Percentiles rank a stretch among this genome's conserved stretches.
phyloP scores from a whole-genome alignment of 2,888 invertebrate genomes.

The Idaea straminata region DNA sequence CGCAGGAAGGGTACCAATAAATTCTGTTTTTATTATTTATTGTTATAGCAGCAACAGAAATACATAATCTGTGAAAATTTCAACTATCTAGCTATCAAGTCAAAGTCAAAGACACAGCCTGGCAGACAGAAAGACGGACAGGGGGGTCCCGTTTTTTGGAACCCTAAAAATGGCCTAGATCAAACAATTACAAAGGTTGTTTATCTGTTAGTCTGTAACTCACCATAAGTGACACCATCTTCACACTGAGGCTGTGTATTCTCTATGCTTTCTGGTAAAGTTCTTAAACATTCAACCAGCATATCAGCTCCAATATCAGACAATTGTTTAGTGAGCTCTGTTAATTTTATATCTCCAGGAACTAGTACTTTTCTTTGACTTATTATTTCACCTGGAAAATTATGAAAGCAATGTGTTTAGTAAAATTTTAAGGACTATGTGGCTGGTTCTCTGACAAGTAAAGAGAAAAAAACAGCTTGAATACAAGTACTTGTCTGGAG shows the following conservation, averaged over 20 bases:
- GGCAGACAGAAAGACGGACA: too few relatives aligned
- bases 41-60: too few relatives aligned
- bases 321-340: slow-evolving; percentile 82
- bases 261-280: slow-evolving; percentile 80
- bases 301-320: slow-evolving; percentile 85
- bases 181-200: neutral
- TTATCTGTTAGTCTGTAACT: slow-evolving; percentile 19
- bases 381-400: slow-evolving; percentile 79
- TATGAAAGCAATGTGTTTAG: neutral
- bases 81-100: too few relatives aligned
- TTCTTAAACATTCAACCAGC: slow-evolving; percentile 81
- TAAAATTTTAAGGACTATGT: neutral
- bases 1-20: too few relatives aligned
- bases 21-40: too few relatives aligned
- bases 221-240: slow-evolving; percentile 86
- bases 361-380: slow-evolving; percentile 80
- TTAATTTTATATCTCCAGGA: slow-evolving; percentile 79
- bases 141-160: too few relatives aligned
- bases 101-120: too few relatives aligned
- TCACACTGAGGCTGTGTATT: slow-evolving; percentile 81
- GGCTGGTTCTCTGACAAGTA: neutral
- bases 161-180: too few relatives aligned
- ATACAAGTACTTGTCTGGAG: too few relatives aligned
- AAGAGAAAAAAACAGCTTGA: too few relatives aligned
- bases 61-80: too few relatives aligned